Base-by-base conservation (phyloP, 2,888 invertebrate species). In the Congeria kusceri region DNA sequence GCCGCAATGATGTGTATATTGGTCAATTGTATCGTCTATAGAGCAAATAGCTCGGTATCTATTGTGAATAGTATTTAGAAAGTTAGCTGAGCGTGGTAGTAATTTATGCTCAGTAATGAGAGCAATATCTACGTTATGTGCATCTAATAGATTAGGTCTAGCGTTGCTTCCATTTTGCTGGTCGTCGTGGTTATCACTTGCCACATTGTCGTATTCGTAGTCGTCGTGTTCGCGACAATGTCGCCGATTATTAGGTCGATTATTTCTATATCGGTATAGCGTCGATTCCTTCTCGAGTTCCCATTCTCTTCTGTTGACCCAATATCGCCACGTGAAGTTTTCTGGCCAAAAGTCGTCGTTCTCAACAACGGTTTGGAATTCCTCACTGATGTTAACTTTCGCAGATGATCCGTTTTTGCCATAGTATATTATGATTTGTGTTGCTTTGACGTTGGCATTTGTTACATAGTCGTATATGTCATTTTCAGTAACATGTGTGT, bases 81-180 rank as follows among this genome's bases (percentile, higher is more conserved):
- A 59, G n/a, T 23, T 9, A 29, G n/a, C 32, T 25, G 4, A 27
- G 23, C n/a, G 59, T 20, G 28, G n/a, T 20, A 27, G 11, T 27
- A 59, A 27, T 27, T 59, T 59, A 13, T 59, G 59, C 23, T 59
- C 59, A 25, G 59, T 27, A 27, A 59, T 59, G 32, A 23, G 27
- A 20, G 59, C 59, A 59, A 59, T 59, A 27, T 59, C 59, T 23
- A 27, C 13, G 18, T 59, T 27, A 28, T 59, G 28, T 9, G 4
- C 15, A 2, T 59, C 29, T 13, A 59, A 28, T 9, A 59, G 59
- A 28, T 59, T 28, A 29, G 27, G 27, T 56, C 56, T 23, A 18
- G 23, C 25, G 3, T 13, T 56, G 4, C 18, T 25, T 27, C 32
- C 39, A 15, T 39, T 39, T 13, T 39, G 39, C 9, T 39, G 39